Conservation (phyloP, 2,888 invertebrate genomes). For the Boloria selene region DNA sequence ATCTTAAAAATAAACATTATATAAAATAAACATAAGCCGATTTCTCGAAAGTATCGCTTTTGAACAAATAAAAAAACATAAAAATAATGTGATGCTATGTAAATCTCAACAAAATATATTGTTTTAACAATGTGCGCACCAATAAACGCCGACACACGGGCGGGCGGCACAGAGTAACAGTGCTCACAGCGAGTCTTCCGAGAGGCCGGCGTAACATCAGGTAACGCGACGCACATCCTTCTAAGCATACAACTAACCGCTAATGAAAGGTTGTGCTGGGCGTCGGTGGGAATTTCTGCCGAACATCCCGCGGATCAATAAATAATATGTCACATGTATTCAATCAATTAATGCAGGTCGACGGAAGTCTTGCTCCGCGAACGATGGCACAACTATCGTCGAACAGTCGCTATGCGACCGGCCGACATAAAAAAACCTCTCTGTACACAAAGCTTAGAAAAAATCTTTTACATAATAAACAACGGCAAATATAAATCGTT, state of each 20-base stretch:
- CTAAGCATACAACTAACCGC: constrained; percentile 57
- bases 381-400: constrained; percentile 68
- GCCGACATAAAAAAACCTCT: constrained; percentile 57
- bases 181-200: constrained; percentile 48
- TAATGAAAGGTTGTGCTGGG: constrained; percentile 64
- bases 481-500: constrained; percentile 74
- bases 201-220: constrained; percentile 61
- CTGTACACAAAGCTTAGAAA: constrained; percentile 64
- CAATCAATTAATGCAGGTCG: constrained; percentile 66
- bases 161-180: constrained; percentile 1
- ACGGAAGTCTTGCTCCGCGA: constrained; percentile 44
- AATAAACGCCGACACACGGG: neutral
- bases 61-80: constrained; percentile 27
- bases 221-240: constrained; percentile 74
- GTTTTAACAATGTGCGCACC: constrained; percentile 2
- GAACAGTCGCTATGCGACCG: constrained; percentile 67
- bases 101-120: constrained; percentile 16
- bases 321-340: constrained; percentile 69
- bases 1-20: constrained; percentile 48
- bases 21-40: constrained; percentile 56
- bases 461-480: constrained; percentile 66
- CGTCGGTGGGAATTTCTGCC: constrained; percentile 75
- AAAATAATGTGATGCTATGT: constrained; percentile 19
- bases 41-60: constrained; percentile 48
- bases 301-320: constrained; percentile 67